phyloP scores from a whole-genome alignment of 2,888 invertebrate species.

The Machimus atricapillus region DNA sequence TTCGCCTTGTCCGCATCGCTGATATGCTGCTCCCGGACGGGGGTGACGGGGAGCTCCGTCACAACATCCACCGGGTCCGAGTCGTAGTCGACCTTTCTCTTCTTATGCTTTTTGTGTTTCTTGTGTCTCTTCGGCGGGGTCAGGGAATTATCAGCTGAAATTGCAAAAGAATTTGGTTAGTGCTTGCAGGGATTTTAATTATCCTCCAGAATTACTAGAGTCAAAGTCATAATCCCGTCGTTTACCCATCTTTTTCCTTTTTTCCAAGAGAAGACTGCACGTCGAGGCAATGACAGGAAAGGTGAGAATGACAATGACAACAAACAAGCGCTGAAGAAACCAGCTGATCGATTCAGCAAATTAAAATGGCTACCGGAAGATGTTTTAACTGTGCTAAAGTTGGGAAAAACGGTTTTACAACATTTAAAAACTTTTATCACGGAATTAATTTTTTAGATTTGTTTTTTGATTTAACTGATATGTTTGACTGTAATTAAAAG shows the following conservation, averaged over 20 bases:
- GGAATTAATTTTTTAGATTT: too few relatives aligned
- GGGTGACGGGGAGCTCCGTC: conserved; percentile 44
- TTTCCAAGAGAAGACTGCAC: neutral
- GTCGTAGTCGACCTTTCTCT: conserved; percentile 46
- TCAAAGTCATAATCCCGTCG: conserved; percentile 36
- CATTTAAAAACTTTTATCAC: neutral
- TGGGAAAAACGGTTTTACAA: neutral
- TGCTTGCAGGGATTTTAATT: neutral
- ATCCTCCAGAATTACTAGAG: conserved; percentile 15
- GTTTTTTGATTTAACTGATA: too few relatives aligned
- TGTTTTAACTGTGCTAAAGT: neutral
- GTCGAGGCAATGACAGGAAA: neutral
- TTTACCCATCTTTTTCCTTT: conserved; percentile 41
- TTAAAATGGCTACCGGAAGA: neutral
- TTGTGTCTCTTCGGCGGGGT: conserved; percentile 69
- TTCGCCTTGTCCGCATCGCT: neutral
- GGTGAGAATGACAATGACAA: neutral
- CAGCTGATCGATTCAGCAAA: neutral
- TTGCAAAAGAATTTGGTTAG: neutral
- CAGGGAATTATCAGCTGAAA: conserved; percentile 28
- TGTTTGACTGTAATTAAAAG: too few relatives aligned
- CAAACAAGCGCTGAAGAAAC: neutral
- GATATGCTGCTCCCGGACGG: neutral
- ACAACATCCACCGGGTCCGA: conserved; percentile 49
- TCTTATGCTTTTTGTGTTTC: conserved; percentile 69